Base-by-base conservation (phyloP, 2,888 invertebrate species). In the Perdita meconis region DNA sequence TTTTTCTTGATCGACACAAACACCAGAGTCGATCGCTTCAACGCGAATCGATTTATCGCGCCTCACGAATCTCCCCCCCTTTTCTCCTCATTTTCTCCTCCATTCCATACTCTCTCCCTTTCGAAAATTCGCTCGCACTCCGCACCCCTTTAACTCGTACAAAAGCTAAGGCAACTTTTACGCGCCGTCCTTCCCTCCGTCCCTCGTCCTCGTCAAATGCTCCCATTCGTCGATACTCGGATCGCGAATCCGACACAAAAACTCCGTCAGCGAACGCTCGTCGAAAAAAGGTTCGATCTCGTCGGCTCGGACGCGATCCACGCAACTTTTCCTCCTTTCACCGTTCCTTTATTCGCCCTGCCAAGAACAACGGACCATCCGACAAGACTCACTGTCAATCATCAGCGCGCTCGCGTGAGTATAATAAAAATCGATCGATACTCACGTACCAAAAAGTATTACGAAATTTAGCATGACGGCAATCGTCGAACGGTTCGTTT, bases 101-200 rank as follows among this genome's bases (percentile, higher is more conserved):
- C 34, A 47, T 47, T n/a, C 19, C 51, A 12, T 40, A 26, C 22
- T 34, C 24, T 3, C 24, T 16, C 13, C 12, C 13, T 26, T 53
- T 24, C 55, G 1, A 13, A 59, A 24, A 19, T 40, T 40, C 42
- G 53, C 67, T 38, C 56, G 2, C 64, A 42, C 64, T 44, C 56
- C 22, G 44, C 78, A 69, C 50, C 69, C 47, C 61, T 65, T 80
- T 81, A 73, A 86, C 86, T 87, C 85, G 88, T 89, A 90, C 87
- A 90, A 90, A 90, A 89, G 87, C 89, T 90, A 90, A 90, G 90
- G 90, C 90, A 90, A 89, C 85, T 76, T 85, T 88, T 88, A 84
- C 77, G 24, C 71, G 64, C 68, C 57, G 50, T 65, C 60, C 24
- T 51, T 16, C 38, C 51, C 26, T 3, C 22, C 53, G 19, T 60